These are phyloP conservation scores for Grantiella picta DNA, from an alignment of 2,113 vertebrate species.

Conservation along the genomic window DNA sequence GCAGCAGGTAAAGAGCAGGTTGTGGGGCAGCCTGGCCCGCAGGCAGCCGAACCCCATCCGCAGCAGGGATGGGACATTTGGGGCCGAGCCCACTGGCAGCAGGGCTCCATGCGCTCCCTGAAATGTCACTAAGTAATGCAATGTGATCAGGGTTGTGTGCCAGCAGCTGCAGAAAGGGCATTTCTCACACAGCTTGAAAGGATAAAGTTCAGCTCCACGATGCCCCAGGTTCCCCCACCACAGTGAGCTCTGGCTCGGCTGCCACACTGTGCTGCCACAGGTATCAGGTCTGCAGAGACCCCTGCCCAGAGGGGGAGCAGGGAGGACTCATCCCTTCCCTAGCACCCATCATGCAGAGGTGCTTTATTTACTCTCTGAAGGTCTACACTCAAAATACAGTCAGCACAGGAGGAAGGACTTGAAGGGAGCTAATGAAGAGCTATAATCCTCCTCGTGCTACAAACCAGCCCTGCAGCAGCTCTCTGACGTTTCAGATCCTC, in stretches of 20 bases:
- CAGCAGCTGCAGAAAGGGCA: conserved; percentile 42
- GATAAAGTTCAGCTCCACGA: conserved; percentile 20
- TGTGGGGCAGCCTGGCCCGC: not conserved
- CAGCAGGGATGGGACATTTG: not conserved
- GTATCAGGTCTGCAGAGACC: not conserved
- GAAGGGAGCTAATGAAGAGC: not conserved
- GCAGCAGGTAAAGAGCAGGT: conserved; percentile 17
- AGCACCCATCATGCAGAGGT: not conserved
- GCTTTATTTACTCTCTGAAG: not conserved
- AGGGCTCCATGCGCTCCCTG: not conserved
- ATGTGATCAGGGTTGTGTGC: not conserved
- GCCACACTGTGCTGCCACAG: rapidly evolving
- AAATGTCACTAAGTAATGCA: conserved; percentile 67
- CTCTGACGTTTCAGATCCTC: not conserved
- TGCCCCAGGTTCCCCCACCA: not conserved
- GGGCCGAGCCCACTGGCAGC: not conserved
- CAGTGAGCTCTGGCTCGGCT: rapidly evolving
- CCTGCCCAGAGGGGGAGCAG: not conserved
- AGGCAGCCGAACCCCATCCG: not conserved
- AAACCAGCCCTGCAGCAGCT: not conserved
- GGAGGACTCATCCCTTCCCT: not conserved
- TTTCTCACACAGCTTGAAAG: conserved; percentile 26
- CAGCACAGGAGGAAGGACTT: not conserved
- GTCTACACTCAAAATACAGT: not conserved
- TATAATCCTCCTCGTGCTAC: not conserved